A percentile compares a stretch with the other conserved stretches of the same genome.
Conservation (phyloP, 1,140 invertebrate genomes). For the Galendromus occidentalis region DNA sequence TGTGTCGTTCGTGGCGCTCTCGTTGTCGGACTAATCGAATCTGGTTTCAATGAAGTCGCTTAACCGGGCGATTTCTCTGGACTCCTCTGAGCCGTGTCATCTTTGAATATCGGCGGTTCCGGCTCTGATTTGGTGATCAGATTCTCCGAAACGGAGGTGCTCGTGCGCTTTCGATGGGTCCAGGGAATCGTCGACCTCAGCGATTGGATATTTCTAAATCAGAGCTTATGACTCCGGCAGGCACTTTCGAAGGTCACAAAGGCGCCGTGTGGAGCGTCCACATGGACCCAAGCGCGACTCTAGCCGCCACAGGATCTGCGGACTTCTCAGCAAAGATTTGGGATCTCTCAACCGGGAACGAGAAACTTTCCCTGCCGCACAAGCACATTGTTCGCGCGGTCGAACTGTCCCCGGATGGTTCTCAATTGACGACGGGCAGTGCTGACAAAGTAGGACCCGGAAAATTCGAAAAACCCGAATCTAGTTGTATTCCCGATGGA, state of each 20-base stretch:
- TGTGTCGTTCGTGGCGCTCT: too few species aligned
- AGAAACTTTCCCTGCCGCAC: constrained; percentile 79
- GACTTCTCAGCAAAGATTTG: constrained; percentile 86
- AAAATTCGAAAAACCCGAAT: neutral
- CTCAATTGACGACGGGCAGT: constrained; percentile 63
- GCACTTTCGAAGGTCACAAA: constrained; percentile 83
- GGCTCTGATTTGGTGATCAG: too few species aligned
- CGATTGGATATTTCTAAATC: too few species aligned
- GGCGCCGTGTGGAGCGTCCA: constrained; percentile 95
- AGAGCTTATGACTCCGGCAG: too few species aligned
- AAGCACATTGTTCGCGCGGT: constrained; percentile 94
- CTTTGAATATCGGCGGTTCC: too few species aligned
- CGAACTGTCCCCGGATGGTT: constrained; percentile 62
- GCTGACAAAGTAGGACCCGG: constrained; percentile 50
- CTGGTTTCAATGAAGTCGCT: too few species aligned
- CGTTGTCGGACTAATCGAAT: too few species aligned
- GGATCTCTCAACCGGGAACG: constrained; percentile 77
- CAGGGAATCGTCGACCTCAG: too few species aligned
- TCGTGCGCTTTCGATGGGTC: too few species aligned
- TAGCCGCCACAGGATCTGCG: constrained; percentile 80
- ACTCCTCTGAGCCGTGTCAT: too few species aligned
- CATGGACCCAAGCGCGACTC: constrained; percentile 63
- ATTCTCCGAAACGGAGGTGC: too few species aligned
- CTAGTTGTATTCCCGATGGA: neutral
- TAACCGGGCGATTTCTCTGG: too few species aligned